These are phyloP conservation scores for Grammomys surdaster DNA, from an alignment of 2,113 vertebrate species.

Conservation along the genomic window DNA sequence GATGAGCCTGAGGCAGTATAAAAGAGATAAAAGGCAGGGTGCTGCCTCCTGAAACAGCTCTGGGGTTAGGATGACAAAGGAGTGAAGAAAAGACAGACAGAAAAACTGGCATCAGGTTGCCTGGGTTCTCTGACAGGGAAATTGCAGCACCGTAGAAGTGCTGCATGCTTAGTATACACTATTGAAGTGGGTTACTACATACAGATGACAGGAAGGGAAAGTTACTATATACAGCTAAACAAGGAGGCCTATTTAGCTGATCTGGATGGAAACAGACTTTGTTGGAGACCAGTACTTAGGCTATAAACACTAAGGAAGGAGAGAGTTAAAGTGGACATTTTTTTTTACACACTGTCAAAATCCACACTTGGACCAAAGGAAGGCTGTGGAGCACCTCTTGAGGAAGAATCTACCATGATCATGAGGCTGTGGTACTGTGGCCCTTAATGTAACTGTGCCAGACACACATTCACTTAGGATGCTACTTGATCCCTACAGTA, in stretches of 20 bases:
- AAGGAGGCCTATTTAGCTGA: background rate
- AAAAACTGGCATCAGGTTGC: background rate
- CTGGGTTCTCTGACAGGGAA: background rate
- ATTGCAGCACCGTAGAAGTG: background rate
- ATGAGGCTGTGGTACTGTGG: too few relatives aligned
- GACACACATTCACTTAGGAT: background rate
- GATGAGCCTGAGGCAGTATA: background rate
- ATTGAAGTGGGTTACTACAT: background rate
- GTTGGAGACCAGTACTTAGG: background rate
- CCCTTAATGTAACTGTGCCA: background rate
- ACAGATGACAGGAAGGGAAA: background rate
- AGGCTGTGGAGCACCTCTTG: background rate
- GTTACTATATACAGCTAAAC: background rate
- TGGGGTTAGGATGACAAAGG: too few relatives aligned
- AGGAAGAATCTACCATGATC: background rate
- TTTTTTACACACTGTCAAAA: background rate
- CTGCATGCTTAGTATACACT: background rate
- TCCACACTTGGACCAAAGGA: background rate
- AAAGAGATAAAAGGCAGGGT: background rate
- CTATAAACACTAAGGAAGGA: background rate
- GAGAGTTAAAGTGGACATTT: background rate
- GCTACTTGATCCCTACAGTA: background rate
- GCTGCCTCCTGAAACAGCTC: background rate
- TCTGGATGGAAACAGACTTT: too few relatives aligned
- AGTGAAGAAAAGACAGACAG: background rate